Evolutionary conservation across 2,797 vertebrate species (phyloP).

Genomic region (Myiotriccus ornatus): DNA sequence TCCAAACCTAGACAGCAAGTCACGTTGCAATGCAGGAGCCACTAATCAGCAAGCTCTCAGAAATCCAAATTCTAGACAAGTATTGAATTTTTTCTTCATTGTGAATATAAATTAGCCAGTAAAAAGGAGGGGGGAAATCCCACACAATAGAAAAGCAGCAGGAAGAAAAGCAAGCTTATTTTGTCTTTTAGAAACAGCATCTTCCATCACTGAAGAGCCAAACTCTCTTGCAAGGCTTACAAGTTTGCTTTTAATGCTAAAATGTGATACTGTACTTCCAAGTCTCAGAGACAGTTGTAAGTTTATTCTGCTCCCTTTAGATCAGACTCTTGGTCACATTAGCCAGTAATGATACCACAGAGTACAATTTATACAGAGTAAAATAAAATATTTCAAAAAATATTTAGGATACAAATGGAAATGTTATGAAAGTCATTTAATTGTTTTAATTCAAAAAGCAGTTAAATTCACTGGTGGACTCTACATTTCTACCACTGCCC

Average conservation of each 20-base stretch:
- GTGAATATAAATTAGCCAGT: neutral
- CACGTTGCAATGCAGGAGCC: neutral
- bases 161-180: neutral
- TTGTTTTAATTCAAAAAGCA: neutral
- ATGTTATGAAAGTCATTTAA: neutral
- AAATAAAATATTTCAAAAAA: neutral
- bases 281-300: neutral
- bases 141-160: neutral
- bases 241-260: neutral
- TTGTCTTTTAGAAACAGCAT: neutral
- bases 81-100: neutral
- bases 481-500: neutral
- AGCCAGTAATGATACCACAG: neutral
- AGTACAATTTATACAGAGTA: neutral
- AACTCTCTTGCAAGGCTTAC: neutral
- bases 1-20: neutral
- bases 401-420: neutral
- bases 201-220: neutral
- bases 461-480: neutral
- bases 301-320: neutral
- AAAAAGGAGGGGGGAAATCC: accelerated
- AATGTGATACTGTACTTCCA: neutral
- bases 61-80: neutral
- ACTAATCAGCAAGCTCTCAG: neutral
- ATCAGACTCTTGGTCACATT: neutral